A percentile compares a stretch with the other conserved stretches of the same genome.
phyloP scores from a whole-genome alignment of 2,888 invertebrate genomes.

The Gryllus longicercus region DNA sequence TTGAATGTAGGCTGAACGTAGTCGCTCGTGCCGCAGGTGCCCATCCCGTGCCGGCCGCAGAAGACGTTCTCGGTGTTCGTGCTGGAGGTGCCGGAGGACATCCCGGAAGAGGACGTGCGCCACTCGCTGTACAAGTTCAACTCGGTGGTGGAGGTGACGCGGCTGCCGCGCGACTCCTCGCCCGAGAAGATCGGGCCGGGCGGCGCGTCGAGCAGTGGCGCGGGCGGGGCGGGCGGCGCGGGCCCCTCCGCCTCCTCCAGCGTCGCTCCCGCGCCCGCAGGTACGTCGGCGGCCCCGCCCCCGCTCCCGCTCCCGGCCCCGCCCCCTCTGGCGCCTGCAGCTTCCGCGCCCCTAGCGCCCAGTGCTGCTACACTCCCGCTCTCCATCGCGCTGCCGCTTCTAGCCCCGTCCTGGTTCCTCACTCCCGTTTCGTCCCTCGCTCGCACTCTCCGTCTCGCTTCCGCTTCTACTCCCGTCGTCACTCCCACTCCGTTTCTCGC shows the following conservation, averaged over 20 bases:
- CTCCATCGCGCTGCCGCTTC: too few species aligned
- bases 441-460: too few species aligned
- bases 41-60: slow-evolving; percentile 81
- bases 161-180: slow-evolving; percentile 51
- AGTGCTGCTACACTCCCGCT: too few species aligned
- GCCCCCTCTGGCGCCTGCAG: too few species aligned
- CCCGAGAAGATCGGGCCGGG: background rate
- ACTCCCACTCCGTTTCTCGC: too few species aligned
- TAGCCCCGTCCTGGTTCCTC: too few species aligned
- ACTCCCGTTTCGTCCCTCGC: too few species aligned
- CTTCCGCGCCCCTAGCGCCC: too few species aligned
- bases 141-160: slow-evolving; percentile 70
- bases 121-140: slow-evolving; percentile 65
- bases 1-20: background rate
- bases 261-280: slow-evolving; percentile 17
- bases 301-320: too few species aligned
- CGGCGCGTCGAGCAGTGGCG: background rate
- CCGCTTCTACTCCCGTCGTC: too few species aligned
- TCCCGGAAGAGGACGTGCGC: slow-evolving; percentile 80
- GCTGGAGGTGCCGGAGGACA: slow-evolving; percentile 76
- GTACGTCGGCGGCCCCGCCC: background rate
- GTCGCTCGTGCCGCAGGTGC: slow-evolving; percentile 53
- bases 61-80: slow-evolving; percentile 83
- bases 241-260: slow-evolving; percentile 44
- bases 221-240: slow-evolving; percentile 22